phyloP scores from a whole-genome alignment of 2,888 invertebrate species.

The Epinotia brunnichana region DNA sequence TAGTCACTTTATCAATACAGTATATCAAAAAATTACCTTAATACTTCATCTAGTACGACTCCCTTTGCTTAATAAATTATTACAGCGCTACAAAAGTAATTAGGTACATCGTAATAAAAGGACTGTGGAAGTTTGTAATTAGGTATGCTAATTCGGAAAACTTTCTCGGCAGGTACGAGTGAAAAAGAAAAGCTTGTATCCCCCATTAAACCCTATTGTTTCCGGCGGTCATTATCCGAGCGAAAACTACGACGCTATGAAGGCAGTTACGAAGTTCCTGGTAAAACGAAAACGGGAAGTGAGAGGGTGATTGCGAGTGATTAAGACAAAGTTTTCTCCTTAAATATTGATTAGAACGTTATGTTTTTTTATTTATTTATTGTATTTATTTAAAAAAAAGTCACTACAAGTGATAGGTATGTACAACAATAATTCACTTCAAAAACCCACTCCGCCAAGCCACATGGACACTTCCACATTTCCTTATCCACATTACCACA shows the following conservation, averaged over 20 bases:
- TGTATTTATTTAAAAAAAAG: too few relatives aligned
- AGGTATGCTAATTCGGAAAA: conserved; percentile 48
- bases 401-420: too few relatives aligned
- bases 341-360: not conserved
- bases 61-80: conserved; percentile 34
- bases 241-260: conserved; percentile 46
- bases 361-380: too few relatives aligned
- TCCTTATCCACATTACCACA: too few relatives aligned
- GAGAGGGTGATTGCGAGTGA: conserved; percentile 4
- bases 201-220: conserved; percentile 59
- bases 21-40: too few relatives aligned
- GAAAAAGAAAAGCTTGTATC: conserved; percentile 47
- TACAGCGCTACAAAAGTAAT: conserved; percentile 39
- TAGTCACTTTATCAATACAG: too few relatives aligned
- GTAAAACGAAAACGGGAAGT: conserved; percentile 31
- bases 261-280: conserved; percentile 29
- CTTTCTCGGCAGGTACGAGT: conserved; percentile 42
- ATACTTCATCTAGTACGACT: not conserved
- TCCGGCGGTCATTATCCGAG: conserved; percentile 47
- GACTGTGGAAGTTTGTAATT: conserved; percentile 35
- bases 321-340: not conserved
- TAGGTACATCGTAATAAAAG: conserved; percentile 43
- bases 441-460: too few relatives aligned
- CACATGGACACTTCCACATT: too few relatives aligned
- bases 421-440: too few relatives aligned